These are phyloP conservation scores for Anas platyrhynchos DNA, from an alignment of 2,113 vertebrate genomes.

Conservation along the genomic window DNA sequence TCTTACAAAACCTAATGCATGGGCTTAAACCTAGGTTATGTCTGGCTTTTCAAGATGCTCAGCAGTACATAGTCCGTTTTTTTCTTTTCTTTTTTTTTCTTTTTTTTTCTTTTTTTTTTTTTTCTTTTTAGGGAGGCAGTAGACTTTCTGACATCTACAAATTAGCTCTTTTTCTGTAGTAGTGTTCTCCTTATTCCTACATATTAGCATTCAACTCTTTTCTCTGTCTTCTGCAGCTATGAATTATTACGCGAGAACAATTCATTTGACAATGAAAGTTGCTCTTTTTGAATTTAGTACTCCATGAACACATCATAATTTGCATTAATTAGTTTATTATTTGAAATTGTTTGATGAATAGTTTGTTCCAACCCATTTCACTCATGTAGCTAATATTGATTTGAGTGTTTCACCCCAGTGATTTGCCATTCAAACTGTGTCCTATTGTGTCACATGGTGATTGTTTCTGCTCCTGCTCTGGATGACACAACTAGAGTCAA, in stretches of 20 bases:
- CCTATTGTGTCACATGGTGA: not conserved
- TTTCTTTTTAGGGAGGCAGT: not conserved
- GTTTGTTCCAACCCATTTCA: constrained; percentile 56
- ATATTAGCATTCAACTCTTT: constrained; percentile 28
- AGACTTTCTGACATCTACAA: not conserved
- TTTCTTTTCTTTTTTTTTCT: not conserved
- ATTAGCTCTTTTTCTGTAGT: not conserved
- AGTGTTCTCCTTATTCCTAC: not conserved
- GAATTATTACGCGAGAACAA: constrained; percentile 49
- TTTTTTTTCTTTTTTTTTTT: not conserved
- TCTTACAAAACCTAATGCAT: not conserved
- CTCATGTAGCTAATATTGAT: constrained; percentile 57
- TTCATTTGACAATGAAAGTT: constrained; percentile 48
- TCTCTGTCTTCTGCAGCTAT: constrained; percentile 18
- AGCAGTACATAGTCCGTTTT: not conserved
- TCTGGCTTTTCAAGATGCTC: not conserved
- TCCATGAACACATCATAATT: constrained; percentile 44
- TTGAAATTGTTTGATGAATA: constrained; percentile 60
- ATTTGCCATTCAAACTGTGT: constrained; percentile 15
- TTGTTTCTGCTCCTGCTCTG: not conserved
- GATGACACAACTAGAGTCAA: not conserved
- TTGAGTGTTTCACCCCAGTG: constrained; percentile 8
- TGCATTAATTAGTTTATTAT: constrained; percentile 67
- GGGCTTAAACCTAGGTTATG: not conserved
- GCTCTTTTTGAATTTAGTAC: constrained; percentile 53